Evolutionary conservation across 2,797 vertebrate genomes (phyloP), one percentile per base, ranked within the genome.

Genomic region (Hemibagrus guttatus): DNA sequence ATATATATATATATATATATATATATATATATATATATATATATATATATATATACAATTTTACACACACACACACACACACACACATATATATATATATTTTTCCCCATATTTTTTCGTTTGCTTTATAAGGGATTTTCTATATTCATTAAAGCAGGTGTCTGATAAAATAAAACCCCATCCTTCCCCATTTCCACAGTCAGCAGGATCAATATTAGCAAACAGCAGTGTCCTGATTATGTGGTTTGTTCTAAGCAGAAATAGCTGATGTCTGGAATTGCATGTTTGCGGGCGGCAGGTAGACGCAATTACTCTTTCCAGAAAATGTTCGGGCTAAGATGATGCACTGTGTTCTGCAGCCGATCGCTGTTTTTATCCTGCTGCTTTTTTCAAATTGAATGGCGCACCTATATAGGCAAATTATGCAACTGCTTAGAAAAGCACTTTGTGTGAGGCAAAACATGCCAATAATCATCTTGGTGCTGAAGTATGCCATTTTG

Each of bases 241-340:
- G 54, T 71, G 66, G 49, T 54, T 54, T 61, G n/a, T 49, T 74
- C 54, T 49, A 66, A 61, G 83, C 42, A 74, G 69, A 74, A 84
- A 81, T 74, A 74, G 16, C 69, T 72, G 35, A 61, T 74, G 83
- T 84, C 54, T 74, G 52, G 83, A 84, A 68, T 21, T 61, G 52
- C 26, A 72, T 66, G 42, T 61, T 80, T 80, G 56, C 21, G 9
- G 78, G 31, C 78, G 39, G 56, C 56, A 80, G 78, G 78, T 81
- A 81, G 59, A 46, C 58, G 16, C 79, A 46, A 63, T 81, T 81
- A 63, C 31, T 46, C 56, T 80, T 63, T 46, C 26, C 59, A 81
- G 59, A 81, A 81, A 81, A 81, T 49, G 79, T 81, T 28, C 16
- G 2, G 26, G 14, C 59, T n/a, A 9, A 14, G 21, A 46, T 63